phyloP scores from a whole-genome alignment of 2,113 vertebrate genomes.

The Colinus virginianus region DNA sequence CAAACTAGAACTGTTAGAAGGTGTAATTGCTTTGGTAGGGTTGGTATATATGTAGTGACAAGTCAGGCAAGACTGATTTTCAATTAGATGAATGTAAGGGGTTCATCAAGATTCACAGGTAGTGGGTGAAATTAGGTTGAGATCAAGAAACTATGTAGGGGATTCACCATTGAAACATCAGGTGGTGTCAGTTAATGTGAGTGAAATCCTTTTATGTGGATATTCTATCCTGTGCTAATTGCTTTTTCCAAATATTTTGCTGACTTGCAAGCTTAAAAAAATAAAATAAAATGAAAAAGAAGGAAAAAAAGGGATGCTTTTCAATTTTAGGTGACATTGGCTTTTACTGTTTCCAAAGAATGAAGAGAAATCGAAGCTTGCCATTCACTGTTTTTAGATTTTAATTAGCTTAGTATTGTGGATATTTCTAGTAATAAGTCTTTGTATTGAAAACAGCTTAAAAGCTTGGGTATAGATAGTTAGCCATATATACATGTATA shows the following conservation, averaged over 20 bases:
- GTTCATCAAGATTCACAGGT: neutral
- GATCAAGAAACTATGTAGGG: neutral
- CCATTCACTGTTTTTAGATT: neutral
- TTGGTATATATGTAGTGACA: neutral
- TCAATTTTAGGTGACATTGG: neutral
- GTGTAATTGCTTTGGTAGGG: neutral
- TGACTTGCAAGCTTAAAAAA: neutral
- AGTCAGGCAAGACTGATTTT: neutral
- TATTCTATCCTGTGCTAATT: neutral
- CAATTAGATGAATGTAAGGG: neutral
- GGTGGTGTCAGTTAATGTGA: neutral
- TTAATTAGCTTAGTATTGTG: neutral
- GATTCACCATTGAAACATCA: neutral
- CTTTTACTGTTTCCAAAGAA: conserved; percentile 26
- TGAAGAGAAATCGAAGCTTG: conserved; percentile 4
- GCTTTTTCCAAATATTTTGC: neutral
- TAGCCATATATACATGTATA: neutral
- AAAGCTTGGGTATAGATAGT: neutral
- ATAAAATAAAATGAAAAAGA: neutral
- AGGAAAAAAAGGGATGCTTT: neutral
- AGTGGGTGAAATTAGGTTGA: neutral
- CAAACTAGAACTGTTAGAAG: neutral
- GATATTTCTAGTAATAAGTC: neutral
- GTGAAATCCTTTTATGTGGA: neutral
- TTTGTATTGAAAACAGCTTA: neutral